phyloP scores from a whole-genome alignment of 1,140 invertebrate species.

The Bilobella aurantiaca region DNA sequence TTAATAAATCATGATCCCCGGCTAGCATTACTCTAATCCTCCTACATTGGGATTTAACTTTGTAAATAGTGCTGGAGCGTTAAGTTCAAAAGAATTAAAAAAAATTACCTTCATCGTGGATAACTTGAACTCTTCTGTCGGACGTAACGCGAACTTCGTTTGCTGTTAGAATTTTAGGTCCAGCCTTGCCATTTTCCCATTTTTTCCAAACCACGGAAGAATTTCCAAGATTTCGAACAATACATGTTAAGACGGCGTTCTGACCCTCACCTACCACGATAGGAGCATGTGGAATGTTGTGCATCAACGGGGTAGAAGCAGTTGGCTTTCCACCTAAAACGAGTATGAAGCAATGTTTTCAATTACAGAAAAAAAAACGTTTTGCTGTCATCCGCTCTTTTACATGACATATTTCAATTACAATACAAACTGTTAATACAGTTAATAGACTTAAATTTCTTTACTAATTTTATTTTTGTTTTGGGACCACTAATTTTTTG shows the following conservation, averaged over 20 bases:
- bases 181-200: conserved; percentile 46
- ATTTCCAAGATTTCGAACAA: conserved; percentile 54
- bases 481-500: too few relatives aligned
- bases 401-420: too few relatives aligned
- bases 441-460: too few relatives aligned
- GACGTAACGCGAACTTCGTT: conserved; percentile 58
- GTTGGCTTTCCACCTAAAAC: not conserved
- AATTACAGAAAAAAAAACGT: too few relatives aligned
- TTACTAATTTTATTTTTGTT: too few relatives aligned
- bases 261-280: conserved; percentile 53
- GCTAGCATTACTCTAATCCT: not conserved
- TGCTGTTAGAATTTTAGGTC: conserved; percentile 54
- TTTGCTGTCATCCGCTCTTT: too few relatives aligned
- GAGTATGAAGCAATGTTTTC: too few relatives aligned
- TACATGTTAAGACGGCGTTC: conserved; percentile 60
- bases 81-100: not conserved
- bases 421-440: too few relatives aligned
- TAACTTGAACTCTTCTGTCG: conserved; percentile 55
- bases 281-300: conserved; percentile 36
- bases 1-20: not conserved
- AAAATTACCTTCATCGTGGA: conserved; percentile 59
- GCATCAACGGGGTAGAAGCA: conserved; percentile 27
- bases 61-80: not conserved
- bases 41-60: not conserved
- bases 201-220: conserved; percentile 61